Evolutionary conservation across 1,140 invertebrate species (phyloP), one percentile per base, ranked within the genome.

Genomic region (Macrosteles quadrilineatus): DNA sequence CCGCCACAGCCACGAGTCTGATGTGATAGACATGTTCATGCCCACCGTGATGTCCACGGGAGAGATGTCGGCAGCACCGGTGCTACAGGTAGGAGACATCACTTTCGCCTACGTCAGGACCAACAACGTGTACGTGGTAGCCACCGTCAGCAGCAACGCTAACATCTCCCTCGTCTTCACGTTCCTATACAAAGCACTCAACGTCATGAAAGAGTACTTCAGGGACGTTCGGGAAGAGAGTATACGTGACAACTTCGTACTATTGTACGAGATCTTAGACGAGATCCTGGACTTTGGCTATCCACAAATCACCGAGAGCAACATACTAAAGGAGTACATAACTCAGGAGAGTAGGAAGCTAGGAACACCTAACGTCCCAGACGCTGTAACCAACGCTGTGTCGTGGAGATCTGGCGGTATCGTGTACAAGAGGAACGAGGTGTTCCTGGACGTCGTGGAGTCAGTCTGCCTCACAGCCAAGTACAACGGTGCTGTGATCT

Each of bases 231-330:
- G 99, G 83, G 98, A 99, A 80, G 98, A 99, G 80, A 98, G 96
- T 80, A 99, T 99, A 77, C 83, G 97, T 32, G 98, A 99, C 80
- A 99, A 99, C 82, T 99, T 99, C 85, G 98, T 99, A 0, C 93
- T 99, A 19, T 98, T 99, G 73, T 99, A 99, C 79, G 98, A 99
- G 81, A 82, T 99, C 1, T 80, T 99, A 19, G 98, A 99, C 82
- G 98, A 99, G 80, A 82, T 99, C n/a, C 86, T 99, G 76, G 98
- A 99, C 81, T 99, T 99, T 86, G 98, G 98, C 4, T 99, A 98
- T 84, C 98, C 98, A 0, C 98, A 99, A 81, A 99, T 97, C 1
- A 99, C 98, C 1, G 98, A 99, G 78, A 97, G 94, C 71, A 98
- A 99, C 85, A 99, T 99, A 71, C 81, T 99, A 36, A 98, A 99